Percentiles rank a stretch among this genome's conserved stretches.
phyloP scores from a whole-genome alignment of 2,797 vertebrate genomes.

The Chelonia mydas region DNA sequence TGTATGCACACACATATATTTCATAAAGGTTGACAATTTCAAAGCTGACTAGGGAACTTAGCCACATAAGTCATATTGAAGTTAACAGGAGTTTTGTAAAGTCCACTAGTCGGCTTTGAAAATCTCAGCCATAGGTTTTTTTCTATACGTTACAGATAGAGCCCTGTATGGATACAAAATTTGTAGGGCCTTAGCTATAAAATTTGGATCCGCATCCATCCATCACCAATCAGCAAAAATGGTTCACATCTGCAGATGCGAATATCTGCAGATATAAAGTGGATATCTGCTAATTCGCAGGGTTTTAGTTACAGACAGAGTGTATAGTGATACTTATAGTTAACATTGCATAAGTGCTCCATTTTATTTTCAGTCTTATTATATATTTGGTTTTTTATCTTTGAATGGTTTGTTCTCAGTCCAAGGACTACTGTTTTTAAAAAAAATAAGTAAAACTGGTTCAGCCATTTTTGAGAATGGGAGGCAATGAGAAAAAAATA shows the following conservation, averaged over 20 bases:
- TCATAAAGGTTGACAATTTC: not conserved
- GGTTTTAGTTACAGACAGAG: no score
- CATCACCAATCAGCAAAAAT: no score
- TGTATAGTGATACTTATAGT: not conserved
- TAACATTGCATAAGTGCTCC: not conserved
- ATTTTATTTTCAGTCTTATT: not conserved
- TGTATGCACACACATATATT: rapidly evolving
- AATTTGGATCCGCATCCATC: no score
- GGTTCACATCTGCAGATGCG: no score
- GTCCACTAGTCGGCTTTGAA: not conserved
- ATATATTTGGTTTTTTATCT: not conserved
- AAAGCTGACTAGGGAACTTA: not conserved
- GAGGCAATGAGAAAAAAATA: not conserved
- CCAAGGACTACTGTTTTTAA: not conserved
- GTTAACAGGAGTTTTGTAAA: not conserved
- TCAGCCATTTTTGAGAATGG: not conserved
- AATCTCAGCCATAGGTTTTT: not conserved
- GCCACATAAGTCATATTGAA: not conserved
- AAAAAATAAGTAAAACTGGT: not conserved
- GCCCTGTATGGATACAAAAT: no score
- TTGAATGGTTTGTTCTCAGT: not conserved
- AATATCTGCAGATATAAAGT: no score
- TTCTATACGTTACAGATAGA: not conserved
- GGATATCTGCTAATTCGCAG: no score
- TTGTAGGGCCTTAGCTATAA: no score